Percentiles rank a stretch among this genome's conserved stretches.
These are phyloP conservation scores for Drosophila cracens DNA, from an alignment of 2,888 invertebrate species.

Conservation along the genomic window DNA sequence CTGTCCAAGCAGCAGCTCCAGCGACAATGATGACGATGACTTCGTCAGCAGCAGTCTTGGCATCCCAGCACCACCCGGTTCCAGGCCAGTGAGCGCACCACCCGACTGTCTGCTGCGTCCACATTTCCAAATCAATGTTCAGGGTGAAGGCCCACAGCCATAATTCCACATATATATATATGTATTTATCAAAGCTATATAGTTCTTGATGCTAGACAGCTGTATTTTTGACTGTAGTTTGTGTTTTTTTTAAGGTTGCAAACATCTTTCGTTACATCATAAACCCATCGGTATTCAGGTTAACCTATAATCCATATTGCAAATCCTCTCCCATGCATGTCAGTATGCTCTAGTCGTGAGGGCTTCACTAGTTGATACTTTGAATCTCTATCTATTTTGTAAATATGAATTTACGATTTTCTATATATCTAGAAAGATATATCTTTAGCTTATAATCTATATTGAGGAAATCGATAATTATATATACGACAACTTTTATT, in stretches of 20 bases:
- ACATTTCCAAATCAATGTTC: conserved; percentile 69
- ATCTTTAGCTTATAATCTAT: background rate
- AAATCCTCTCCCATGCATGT: too few relatives aligned
- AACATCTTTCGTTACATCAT: background rate
- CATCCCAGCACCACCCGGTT: background rate
- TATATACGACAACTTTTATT: background rate
- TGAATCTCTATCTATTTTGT: background rate
- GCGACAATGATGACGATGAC: conserved; percentile 67
- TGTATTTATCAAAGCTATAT: background rate
- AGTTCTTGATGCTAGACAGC: background rate
- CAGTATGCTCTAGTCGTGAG: too few relatives aligned
- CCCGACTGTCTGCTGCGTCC: conserved; percentile 64
- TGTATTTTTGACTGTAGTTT: background rate
- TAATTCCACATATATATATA: background rate
- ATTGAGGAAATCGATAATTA: background rate
- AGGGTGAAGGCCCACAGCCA: conserved; percentile 66
- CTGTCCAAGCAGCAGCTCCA: conserved; percentile 56
- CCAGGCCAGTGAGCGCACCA: conserved; percentile 75
- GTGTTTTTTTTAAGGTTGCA: background rate
- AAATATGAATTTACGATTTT: background rate
- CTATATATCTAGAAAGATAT: background rate
- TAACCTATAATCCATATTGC: background rate
- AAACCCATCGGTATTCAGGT: background rate
- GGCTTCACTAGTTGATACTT: too few relatives aligned
- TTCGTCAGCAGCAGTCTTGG: conserved; percentile 42